A percentile compares a stretch with the other conserved stretches of the same genome.
These are phyloP conservation scores for Drosophila erecta DNA, from an alignment of 1,140 invertebrate genomes.

Conservation along the genomic window DNA sequence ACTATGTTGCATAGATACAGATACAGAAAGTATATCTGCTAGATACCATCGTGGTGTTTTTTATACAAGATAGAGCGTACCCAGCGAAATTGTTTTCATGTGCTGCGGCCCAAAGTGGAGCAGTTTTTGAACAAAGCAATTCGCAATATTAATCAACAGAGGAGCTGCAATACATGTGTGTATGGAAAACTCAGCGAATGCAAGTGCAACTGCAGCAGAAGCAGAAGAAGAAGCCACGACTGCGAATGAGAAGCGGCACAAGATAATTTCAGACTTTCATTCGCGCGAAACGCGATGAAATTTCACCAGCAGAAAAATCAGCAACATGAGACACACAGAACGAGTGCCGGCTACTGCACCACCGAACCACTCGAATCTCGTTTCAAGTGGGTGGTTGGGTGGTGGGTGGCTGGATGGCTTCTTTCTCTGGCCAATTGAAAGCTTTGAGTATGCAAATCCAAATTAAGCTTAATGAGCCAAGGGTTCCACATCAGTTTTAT, in stretches of 20 bases:
- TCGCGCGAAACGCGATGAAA: conserved; percentile 83
- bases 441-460: conserved; percentile 53
- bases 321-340: conserved; percentile 54
- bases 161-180: conserved; percentile 48
- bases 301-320: conserved; percentile 63
- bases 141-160: conserved; percentile 79
- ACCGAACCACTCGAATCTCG: conserved; percentile 27
- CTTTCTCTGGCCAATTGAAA: conserved; percentile 25
- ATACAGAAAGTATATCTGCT: conserved; percentile 30
- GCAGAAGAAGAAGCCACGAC: conserved; percentile 26
- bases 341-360: conserved; percentile 42
- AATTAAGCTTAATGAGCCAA: conserved; percentile 79
- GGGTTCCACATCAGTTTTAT: conserved; percentile 38
- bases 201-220: conserved; percentile 15
- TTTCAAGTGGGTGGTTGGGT: conserved; percentile 30
- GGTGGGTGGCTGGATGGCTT: neutral
- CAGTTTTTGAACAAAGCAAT: conserved; percentile 84
- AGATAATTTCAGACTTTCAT: conserved; percentile 82
- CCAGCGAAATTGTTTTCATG: conserved; percentile 80
- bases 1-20: conserved; percentile 7
- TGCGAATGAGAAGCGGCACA: conserved; percentile 79
- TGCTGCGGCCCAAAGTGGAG: conserved; percentile 70
- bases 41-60: conserved; percentile 21
- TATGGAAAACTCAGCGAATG: conserved; percentile 50
- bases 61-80: neutral